Evolutionary conservation across 2,113 vertebrate species (phyloP).

Genomic region (Ascaphus truei): DNA sequence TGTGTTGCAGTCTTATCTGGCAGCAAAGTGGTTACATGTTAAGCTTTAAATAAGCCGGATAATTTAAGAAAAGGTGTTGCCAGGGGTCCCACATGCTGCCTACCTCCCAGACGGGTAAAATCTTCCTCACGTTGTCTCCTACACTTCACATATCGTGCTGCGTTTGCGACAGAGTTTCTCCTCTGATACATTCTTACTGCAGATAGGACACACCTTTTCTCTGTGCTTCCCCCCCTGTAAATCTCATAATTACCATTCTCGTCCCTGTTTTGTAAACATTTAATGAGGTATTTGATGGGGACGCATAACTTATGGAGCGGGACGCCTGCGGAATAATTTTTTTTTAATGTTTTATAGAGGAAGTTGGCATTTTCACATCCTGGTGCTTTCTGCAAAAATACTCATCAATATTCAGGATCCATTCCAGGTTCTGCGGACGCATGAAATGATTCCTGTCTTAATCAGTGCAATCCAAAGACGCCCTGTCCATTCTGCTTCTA

Average conservation of each 20-base stretch:
- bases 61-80: too few relatives aligned
- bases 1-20: too few relatives aligned
- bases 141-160: too few relatives aligned
- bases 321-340: conserved; percentile 17
- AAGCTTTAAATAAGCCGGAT: too few relatives aligned
- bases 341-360: conserved; percentile 18
- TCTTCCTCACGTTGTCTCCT: too few relatives aligned
- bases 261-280: conserved; percentile 14
- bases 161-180: too few relatives aligned
- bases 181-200: too few relatives aligned
- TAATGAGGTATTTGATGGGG: conserved; percentile 13
- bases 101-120: too few relatives aligned
- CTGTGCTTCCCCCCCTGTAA: neutral
- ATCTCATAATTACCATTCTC: neutral
- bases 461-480: too few relatives aligned
- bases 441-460: conserved; percentile 2
- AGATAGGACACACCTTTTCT: neutral
- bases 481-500: too few relatives aligned
- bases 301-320: conserved; percentile 8
- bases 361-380: conserved; percentile 7
- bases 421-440: neutral
- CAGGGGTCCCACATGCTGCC: too few relatives aligned
- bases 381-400: neutral
- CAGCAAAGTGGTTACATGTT: too few relatives aligned
- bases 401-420: conserved; percentile 18